phyloP scores from a whole-genome alignment of 2,113 vertebrate species.

The Phylloscopus trochilus region DNA sequence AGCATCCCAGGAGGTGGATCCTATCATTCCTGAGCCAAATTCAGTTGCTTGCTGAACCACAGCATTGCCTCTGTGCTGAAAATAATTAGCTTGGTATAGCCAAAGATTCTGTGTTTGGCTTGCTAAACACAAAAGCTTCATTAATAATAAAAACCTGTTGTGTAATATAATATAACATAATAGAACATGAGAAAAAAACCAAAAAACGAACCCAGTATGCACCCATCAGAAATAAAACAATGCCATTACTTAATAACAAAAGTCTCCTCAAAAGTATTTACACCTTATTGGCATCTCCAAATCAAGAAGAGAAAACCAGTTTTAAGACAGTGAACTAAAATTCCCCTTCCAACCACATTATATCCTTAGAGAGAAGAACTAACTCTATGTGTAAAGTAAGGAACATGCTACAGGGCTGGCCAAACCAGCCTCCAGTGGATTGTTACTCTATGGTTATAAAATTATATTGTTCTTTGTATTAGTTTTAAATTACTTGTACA shows the following conservation, averaged over 20 bases:
- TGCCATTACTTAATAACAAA: neutral
- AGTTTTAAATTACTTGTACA: neutral
- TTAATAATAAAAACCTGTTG: neutral
- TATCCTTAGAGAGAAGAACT: slow-evolving; percentile 37
- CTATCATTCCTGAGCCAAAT: neutral
- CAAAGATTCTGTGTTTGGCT: neutral
- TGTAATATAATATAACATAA: neutral
- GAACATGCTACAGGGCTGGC: neutral
- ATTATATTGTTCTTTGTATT: neutral
- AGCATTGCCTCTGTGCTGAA: neutral
- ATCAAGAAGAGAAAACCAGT: neutral
- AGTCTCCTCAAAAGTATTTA: neutral
- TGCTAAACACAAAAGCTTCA: neutral
- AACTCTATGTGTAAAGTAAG: neutral
- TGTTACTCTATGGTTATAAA: neutral
- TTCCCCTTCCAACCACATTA: neutral
- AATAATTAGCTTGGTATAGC: neutral
- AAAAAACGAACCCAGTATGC: neutral
- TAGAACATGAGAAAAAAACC: neutral
- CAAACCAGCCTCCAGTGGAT: neutral
- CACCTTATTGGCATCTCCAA: neutral
- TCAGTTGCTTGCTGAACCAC: neutral
- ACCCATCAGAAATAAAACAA: neutral
- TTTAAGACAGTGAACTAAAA: neutral
- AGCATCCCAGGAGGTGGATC: neutral